Percentiles rank a stretch among this genome's conserved stretches.
Evolutionary conservation across 2,113 vertebrate genomes (phyloP).

Genomic region (Cebidichthys violaceus): DNA sequence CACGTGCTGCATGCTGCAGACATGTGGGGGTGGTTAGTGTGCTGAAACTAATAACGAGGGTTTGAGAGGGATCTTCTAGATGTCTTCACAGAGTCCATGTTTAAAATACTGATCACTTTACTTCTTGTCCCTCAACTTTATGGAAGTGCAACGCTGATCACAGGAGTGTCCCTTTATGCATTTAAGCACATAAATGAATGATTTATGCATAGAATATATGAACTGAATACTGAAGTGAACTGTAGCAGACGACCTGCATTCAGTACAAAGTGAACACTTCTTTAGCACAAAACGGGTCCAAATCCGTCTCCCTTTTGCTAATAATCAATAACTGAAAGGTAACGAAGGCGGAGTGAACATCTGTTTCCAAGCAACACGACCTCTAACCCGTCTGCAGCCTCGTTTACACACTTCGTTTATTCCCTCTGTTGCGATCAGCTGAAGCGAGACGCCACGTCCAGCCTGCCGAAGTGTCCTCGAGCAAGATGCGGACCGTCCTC

Average conservation of each 20-base stretch:
- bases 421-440: no score
- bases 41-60: not conserved
- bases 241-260: not conserved
- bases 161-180: no score
- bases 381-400: slow-evolving; percentile 6
- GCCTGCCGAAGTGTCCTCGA: slow-evolving; percentile 36
- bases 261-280: not conserved
- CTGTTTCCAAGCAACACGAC: slow-evolving; percentile 43
- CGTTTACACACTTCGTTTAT: slow-evolving; percentile 20
- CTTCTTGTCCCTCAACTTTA: not conserved
- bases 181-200: not conserved
- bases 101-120: no score
- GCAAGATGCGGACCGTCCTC: not conserved
- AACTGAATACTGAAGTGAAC: no score
- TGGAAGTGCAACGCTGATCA: not conserved
- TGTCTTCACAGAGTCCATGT: no score
- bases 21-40: slow-evolving; percentile 34
- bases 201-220: no score
- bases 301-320: not conserved
- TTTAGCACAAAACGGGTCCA: not conserved
- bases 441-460: no score
- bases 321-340: slow-evolving; percentile 21
- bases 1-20: slow-evolving; percentile 11
- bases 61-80: no score
- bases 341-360: slow-evolving; percentile 3